phyloP scores from a whole-genome alignment of 2,888 invertebrate genomes.

The Himalopsyche japonica region DNA sequence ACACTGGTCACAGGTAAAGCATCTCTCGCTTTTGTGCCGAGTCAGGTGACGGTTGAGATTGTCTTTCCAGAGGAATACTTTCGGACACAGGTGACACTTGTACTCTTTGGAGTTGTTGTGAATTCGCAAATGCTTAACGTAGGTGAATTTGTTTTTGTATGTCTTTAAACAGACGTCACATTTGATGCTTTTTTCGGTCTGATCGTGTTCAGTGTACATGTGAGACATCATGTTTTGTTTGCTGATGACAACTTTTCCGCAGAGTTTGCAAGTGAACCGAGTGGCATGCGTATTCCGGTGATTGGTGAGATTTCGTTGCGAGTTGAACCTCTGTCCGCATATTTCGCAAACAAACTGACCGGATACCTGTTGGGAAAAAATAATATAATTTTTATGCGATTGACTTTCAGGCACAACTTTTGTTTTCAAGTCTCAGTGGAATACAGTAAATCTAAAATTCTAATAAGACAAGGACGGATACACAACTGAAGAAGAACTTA shows the following conservation, averaged over 20 bases:
- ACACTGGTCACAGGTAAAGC: conserved; percentile 49
- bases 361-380: conserved; percentile 24
- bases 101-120: conserved; percentile 35
- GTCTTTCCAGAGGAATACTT: conserved; percentile 37
- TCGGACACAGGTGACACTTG: conserved; percentile 34
- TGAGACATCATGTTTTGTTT: conserved; percentile 36
- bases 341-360: conserved; percentile 29
- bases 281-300: conserved; percentile 41
- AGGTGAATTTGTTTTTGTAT: conserved; percentile 34
- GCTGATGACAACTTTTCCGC: conserved; percentile 48
- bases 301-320: conserved; percentile 23
- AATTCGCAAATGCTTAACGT: conserved; percentile 33
- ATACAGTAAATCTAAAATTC: no score
- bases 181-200: conserved; percentile 20
- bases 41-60: conserved; percentile 34
- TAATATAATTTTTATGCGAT: not conserved
- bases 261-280: conserved; percentile 50
- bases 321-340: conserved; percentile 30
- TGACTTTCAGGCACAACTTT: no score
- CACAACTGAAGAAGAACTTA: no score
- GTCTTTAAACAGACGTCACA: conserved; percentile 29
- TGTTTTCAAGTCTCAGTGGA: no score
- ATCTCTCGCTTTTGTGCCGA: conserved; percentile 29
- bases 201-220: conserved; percentile 35
- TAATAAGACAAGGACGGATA: no score